Base-by-base conservation (phyloP, 2,797 vertebrate genomes). In the Apogon hyalosoma region DNA sequence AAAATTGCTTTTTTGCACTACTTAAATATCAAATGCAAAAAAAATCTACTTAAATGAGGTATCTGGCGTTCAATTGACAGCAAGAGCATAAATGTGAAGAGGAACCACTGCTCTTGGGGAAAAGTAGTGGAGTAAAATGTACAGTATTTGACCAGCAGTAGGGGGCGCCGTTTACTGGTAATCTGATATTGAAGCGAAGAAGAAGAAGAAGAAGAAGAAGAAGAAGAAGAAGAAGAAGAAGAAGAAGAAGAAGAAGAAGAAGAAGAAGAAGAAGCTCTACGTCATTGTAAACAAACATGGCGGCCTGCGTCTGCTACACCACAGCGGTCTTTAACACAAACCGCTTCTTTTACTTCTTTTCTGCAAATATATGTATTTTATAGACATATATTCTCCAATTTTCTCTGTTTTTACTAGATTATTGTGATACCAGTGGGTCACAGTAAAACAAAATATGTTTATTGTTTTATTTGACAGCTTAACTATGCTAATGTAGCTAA, bases 271-370 rank as follows among this genome's bases (percentile, higher is more conserved):
- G 5, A 21, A 21, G 19, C 19, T 11, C 66, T 40, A 70, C 67
- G 67, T 77, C 76, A 72, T n/a, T 3, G 42, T 73, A 70, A 73
- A 77, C 74, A 70, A 80, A 83, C 47, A 75, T 78, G 77, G 80
- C 64, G 51, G 62, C 13, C 31, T 0, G 14, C 10, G 38, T 11
- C 15, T 1, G 19, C 0, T 1, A 54, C 15, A 14, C 24, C 6
- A 3, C 5, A 28, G 24, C 2, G 24, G 4, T 28, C 2, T 28
- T 31, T 1, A 33, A 33, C 11, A 9, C 8, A 1, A 40, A 49
- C 7, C 9, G 1, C 13, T 16, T 28, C 12, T n/a, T 55, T 42
- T 11, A 57, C 3, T 0, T 7, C 12, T 12, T 11, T 18, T 16
- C n/a, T 0, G 5, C 2, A 3, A 43, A 31, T 1, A 11, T 14